A percentile compares a stretch with the other conserved stretches of the same genome.
These are phyloP conservation scores for Chlorodrepanis virens DNA, from an alignment of 2,113 vertebrate species.

Conservation along the genomic window DNA sequence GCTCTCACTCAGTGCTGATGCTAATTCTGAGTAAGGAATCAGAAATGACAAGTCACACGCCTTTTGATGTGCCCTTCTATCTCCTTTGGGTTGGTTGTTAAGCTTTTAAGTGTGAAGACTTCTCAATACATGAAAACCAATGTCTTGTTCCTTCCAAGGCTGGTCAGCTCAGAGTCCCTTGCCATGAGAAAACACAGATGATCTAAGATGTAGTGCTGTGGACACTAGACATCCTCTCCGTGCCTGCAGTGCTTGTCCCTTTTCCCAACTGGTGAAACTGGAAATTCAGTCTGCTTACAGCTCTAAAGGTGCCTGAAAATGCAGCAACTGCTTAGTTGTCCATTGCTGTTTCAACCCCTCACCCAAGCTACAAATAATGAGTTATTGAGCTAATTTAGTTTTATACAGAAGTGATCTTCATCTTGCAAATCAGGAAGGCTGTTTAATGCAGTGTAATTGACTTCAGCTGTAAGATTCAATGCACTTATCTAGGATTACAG, in stretches of 20 bases:
- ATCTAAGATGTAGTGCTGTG: background rate
- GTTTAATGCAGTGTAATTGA: slow-evolving; percentile 1
- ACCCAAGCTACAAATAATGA: background rate
- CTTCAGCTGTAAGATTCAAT: slow-evolving; percentile 41
- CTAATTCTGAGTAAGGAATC: background rate
- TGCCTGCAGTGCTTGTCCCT: background rate
- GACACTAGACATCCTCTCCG: background rate
- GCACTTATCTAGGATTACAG: slow-evolving; percentile 18
- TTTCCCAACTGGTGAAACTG: background rate
- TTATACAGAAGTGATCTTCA: background rate
- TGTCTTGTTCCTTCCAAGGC: background rate
- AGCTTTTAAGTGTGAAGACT: background rate
- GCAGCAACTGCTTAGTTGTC: background rate
- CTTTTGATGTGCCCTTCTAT: background rate
- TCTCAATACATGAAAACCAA: background rate
- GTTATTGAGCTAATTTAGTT: slow-evolving; percentile 32
- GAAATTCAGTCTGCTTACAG: background rate
- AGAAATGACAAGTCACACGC: background rate
- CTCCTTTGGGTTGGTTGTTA: background rate
- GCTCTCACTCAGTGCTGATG: background rate
- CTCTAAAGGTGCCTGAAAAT: background rate
- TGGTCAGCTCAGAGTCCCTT: background rate
- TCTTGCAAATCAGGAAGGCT: background rate
- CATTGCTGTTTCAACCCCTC: background rate
- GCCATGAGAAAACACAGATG: accelerated